Percentiles rank a stretch among this genome's conserved stretches.
phyloP scores from a whole-genome alignment of 1,140 invertebrate species.

The Drosophila arizonae region DNA sequence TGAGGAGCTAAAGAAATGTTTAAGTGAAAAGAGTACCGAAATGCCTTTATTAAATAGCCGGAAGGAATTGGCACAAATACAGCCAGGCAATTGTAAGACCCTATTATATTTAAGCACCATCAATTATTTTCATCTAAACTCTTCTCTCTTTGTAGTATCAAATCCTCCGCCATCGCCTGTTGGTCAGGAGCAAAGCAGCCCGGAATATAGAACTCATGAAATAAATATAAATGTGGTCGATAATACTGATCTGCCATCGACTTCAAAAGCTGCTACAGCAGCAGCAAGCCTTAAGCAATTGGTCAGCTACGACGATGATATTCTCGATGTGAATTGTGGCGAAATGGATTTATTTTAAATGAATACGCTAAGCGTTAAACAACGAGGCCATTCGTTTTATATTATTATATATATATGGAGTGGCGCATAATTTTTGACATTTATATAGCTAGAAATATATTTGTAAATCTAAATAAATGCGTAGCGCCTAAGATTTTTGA shows the following conservation, averaged over 20 bases:
- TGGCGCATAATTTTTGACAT: conserved; percentile 41
- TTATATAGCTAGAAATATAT: conserved; percentile 69
- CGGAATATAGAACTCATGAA: conserved; percentile 85
- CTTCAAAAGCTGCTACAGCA: conserved; percentile 66
- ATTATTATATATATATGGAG: conserved; percentile 16
- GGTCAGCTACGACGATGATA: conserved; percentile 86
- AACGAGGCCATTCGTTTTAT: conserved; percentile 32
- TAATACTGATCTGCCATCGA: conserved; percentile 74
- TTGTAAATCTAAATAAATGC: conserved; percentile 77
- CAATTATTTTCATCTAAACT: neutral
- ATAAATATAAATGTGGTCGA: conserved; percentile 84
- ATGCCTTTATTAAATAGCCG: conserved; percentile 85
- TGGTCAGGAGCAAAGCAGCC: conserved; percentile 87
- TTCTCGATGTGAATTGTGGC: conserved; percentile 87
- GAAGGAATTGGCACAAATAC: conserved; percentile 83
- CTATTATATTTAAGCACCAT: neutral
- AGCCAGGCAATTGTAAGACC: conserved; percentile 83
- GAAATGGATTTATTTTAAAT: conserved; percentile 90
- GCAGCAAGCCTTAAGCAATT: conserved; percentile 56
- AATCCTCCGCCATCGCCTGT: conserved; percentile 91
- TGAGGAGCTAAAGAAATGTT: conserved; percentile 85
- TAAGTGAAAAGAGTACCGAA: conserved; percentile 84
- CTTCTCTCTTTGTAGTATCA: conserved; percentile 83
- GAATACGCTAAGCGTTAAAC: conserved; percentile 56
- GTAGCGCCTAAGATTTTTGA: conserved; percentile 51